These are phyloP conservation scores for Lasioglossum morio DNA, from an alignment of 2,888 invertebrate species.

Conservation along the genomic window DNA sequence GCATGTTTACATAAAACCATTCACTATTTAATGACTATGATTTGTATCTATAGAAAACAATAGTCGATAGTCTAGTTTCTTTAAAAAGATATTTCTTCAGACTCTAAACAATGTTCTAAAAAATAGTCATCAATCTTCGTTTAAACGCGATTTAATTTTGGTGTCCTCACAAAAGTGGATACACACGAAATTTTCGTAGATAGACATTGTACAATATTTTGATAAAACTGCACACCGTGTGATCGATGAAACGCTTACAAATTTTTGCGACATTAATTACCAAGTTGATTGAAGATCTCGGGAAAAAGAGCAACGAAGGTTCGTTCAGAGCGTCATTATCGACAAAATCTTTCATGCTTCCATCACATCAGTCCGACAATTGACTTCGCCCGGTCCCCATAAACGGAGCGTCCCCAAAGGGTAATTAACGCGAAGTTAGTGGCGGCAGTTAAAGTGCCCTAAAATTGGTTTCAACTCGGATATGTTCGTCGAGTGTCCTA, in stretches of 20 bases:
- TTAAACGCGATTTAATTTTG: too few species aligned
- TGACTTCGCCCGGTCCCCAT: conserved; percentile 33
- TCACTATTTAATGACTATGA: too few species aligned
- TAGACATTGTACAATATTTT: neutral
- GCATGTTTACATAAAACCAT: too few species aligned
- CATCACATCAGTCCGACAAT: conserved; percentile 30
- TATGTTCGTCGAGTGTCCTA: conserved; percentile 41
- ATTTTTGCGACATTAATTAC: neutral
- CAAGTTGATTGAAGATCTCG: neutral
- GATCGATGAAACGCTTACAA: neutral
- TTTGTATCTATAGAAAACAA: too few species aligned
- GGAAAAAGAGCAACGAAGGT: neutral
- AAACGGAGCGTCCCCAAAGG: conserved; percentile 27
- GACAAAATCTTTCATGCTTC: conserved; percentile 25
- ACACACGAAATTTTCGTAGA: too few species aligned
- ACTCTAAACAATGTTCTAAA: too few species aligned
- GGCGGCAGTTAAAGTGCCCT: conserved; percentile 40
- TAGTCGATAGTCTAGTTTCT: too few species aligned
- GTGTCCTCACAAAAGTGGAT: too few species aligned
- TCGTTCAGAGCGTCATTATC: neutral
- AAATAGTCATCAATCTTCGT: too few species aligned
- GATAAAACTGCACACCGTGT: neutral
- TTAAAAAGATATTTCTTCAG: too few species aligned
- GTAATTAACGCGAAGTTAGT: conserved; percentile 61
- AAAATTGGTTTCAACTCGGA: conserved; percentile 51